Conservation (phyloP, 2,888 invertebrate genomes). For the Tachina lurida region DNA sequence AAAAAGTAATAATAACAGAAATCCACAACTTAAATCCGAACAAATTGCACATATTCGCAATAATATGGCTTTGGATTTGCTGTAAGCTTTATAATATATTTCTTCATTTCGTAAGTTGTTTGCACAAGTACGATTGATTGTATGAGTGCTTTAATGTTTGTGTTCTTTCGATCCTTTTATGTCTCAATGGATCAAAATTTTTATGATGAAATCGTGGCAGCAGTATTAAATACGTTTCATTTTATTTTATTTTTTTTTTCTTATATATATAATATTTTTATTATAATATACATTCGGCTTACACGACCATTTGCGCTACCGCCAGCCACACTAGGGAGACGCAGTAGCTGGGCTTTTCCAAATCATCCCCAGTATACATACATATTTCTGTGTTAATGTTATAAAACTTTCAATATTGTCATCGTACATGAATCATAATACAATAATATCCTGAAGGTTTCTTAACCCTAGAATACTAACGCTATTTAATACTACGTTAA, state of each 20-base stretch:
- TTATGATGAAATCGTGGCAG: slow-evolving; percentile 70
- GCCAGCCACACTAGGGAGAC: not conserved
- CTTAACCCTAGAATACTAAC: too few species aligned
- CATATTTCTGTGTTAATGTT: slow-evolving; percentile 26
- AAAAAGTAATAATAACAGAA: slow-evolving; percentile 45
- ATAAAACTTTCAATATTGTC: slow-evolving; percentile 68
- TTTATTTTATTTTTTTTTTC: slow-evolving; percentile 36
- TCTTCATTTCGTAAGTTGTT: slow-evolving; percentile 22
- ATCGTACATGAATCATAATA: slow-evolving; percentile 64
- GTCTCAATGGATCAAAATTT: slow-evolving; percentile 66
- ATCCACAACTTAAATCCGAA: slow-evolving; percentile 66
- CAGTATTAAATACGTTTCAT: slow-evolving; percentile 42
- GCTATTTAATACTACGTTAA: too few species aligned
- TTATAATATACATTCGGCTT: slow-evolving; percentile 43
- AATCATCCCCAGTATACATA: not conserved
- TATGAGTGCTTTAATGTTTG: slow-evolving; percentile 3
- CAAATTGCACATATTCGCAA: slow-evolving; percentile 71
- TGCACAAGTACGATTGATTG: slow-evolving; percentile 15
- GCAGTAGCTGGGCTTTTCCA: not conserved
- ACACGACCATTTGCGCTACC: not conserved
- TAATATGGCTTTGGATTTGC: slow-evolving; percentile 69
- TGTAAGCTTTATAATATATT: slow-evolving; percentile 57
- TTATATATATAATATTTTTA: not conserved
- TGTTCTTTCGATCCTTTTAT: slow-evolving; percentile 59
- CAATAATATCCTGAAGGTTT: slow-evolving; percentile 67